These are phyloP conservation scores for Henricia sp. DNA, from an alignment of 53 echinoderm and acorn worm genomes.

Conservation along the genomic window DNA sequence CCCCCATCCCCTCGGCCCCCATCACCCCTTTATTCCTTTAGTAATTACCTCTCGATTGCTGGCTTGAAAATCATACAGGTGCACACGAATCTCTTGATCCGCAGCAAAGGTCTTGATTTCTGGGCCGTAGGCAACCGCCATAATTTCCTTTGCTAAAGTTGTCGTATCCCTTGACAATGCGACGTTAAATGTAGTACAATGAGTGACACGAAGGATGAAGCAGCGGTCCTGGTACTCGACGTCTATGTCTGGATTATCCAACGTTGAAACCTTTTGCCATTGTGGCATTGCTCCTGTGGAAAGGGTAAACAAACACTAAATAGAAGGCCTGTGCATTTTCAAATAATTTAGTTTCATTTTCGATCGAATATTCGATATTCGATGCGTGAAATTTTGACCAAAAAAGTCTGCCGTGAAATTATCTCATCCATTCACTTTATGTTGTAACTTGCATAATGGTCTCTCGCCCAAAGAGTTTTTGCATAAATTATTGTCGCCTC, in stretches of 20 bases:
- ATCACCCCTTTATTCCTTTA: too few species aligned
- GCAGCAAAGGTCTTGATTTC: background rate
- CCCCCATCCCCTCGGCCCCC: too few species aligned
- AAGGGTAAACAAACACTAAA: background rate
- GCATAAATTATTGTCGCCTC: too few species aligned
- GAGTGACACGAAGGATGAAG: background rate
- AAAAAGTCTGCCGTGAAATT: too few species aligned
- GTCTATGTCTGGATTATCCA: background rate
- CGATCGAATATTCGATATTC: too few species aligned
- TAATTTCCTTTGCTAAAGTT: slow-evolving; percentile 7
- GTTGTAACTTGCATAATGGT: too few species aligned
- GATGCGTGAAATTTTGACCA: too few species aligned
- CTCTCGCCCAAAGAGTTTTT: too few species aligned
- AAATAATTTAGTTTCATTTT: too few species aligned
- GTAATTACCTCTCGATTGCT: slow-evolving; percentile 3
- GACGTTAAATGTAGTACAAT: slow-evolving; percentile 14
- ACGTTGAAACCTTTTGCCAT: slow-evolving; percentile 18
- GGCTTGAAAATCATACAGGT: slow-evolving; percentile 9
- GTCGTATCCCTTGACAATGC: background rate
- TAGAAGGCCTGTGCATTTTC: too few species aligned
- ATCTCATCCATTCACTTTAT: too few species aligned
- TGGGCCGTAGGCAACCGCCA: slow-evolving; percentile 10
- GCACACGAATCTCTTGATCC: slow-evolving; percentile 19
- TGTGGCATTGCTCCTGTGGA: background rate
- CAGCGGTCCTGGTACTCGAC: background rate